These are phyloP conservation scores for Drosophila albomicans DNA, from an alignment of 1,140 invertebrate genomes.

Conservation along the genomic window DNA sequence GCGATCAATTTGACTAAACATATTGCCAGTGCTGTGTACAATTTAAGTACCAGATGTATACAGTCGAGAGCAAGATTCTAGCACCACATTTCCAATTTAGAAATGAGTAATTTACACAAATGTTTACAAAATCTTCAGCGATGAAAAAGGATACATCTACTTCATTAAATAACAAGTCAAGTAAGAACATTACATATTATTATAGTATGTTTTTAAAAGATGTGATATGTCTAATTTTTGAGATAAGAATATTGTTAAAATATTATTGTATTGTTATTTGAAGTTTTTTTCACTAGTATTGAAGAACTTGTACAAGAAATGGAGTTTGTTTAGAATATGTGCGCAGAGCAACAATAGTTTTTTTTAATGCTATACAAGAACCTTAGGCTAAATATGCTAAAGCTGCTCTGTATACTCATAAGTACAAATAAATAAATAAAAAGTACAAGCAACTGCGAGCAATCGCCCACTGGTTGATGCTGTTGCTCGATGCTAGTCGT, in stretches of 20 bases:
- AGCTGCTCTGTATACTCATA: constrained; percentile 20
- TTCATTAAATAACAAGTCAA: no score
- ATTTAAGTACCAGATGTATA: constrained; percentile 28
- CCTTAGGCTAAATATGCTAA: constrained; percentile 4
- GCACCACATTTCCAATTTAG: neutral
- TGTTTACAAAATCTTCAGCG: no score
- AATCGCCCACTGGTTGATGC: constrained; percentile 46
- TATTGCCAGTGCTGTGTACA: constrained; percentile 35
- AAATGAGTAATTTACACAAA: neutral
- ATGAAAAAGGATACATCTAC: no score
- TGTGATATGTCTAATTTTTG: no score
- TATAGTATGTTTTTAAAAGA: no score
- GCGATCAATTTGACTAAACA: constrained; percentile 51
- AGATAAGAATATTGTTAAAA: neutral
- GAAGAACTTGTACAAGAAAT: neutral
- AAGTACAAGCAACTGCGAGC: constrained; percentile 54
- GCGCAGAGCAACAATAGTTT: constrained; percentile 35
- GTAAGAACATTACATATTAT: no score
- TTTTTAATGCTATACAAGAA: constrained; percentile 36
- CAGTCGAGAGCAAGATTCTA: constrained; percentile 25
- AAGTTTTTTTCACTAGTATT: neutral
- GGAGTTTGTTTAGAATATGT: neutral
- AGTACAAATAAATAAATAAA: constrained; percentile 55
- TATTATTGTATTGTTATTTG: neutral
- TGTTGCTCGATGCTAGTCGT: constrained; percentile 21